Base-by-base conservation (phyloP, 2,113 vertebrate genomes). In the Talpa occidentalis region DNA sequence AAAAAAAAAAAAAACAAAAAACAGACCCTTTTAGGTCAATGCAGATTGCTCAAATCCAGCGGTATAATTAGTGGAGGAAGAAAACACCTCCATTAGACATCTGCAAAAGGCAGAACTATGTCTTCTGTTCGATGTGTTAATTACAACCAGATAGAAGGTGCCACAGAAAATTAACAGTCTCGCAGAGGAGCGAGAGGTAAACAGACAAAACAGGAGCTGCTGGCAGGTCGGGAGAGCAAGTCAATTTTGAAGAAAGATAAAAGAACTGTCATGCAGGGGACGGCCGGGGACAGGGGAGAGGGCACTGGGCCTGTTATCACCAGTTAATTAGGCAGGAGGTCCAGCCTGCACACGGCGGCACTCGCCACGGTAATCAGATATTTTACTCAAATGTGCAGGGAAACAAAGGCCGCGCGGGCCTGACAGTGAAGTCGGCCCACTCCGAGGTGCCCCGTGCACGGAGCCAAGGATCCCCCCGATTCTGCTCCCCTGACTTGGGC, bases 311-410 rank as follows among this genome's bases (percentile, higher is more conserved):
- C 98, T 97, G 98, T 98, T 98, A 98, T 98, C 98, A 98, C 97
- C 98, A 97, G 98, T 98, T 99, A 99, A 99, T 99, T 98, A 99
- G 98, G 98, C 98, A 97, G 98, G 97, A 98, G 98, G 98, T 96
- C 96, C 97, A 98, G 96, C 97, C 97, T 91, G 96, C 37, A 97
- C 74, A 88, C 96, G 32, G 72, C 97, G 95, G 96, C 97, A 97
- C 98, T 98, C 97, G 96, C 98, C 97, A 97, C 95, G 97, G 98
- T 97, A 98, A 99, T 99, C 98, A 98, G 98, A 98, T 98, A 97
- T 97, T 97, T 98, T 98, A 99, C 98, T 99, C 98, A 97, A 96
- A 98, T 89, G 87, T n/a, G 94, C 97, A 96, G 96, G 95, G 95
- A 97, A 97, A 98, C 96, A 98, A 98, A 98, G 96, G 96, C 98